A percentile compares a stretch with the other conserved stretches of the same genome.
These are phyloP conservation scores for Oryzias dopingdopingensis DNA, from an alignment of 2,797 vertebrate species.

Conservation along the genomic window DNA sequence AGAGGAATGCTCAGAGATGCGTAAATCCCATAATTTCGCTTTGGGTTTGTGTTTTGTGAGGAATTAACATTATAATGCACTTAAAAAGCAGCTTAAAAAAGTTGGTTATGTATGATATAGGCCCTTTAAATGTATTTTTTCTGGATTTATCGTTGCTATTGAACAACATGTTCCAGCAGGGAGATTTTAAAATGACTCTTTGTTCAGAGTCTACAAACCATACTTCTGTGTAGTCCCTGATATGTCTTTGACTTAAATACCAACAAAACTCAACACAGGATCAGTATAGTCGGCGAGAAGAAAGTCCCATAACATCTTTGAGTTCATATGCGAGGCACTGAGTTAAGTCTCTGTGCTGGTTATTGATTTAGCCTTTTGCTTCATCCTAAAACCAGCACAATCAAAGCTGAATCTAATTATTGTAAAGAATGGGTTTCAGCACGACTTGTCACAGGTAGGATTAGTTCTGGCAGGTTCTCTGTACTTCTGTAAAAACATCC, in stretches of 20 bases:
- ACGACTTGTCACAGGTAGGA: slow-evolving; percentile 39
- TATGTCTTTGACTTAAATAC: slow-evolving; percentile 13
- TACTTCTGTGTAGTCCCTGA: slow-evolving; percentile 10
- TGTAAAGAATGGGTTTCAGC: slow-evolving; percentile 43
- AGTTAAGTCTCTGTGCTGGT: slow-evolving; percentile 29
- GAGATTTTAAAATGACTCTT: slow-evolving; percentile 1
- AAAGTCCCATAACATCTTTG: slow-evolving; percentile 33
- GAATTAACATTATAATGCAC: too few relatives aligned
- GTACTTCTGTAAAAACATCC: slow-evolving; percentile 46
- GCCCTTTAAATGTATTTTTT: not conserved
- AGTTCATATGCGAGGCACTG: slow-evolving; percentile 28
- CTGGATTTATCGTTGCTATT: not conserved
- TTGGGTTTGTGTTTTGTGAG: too few relatives aligned
- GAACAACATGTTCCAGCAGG: not conserved
- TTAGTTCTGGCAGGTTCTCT: slow-evolving; percentile 49
- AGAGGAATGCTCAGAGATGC: too few relatives aligned
- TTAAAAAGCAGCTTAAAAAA: too few relatives aligned
- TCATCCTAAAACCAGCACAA: slow-evolving; percentile 38
- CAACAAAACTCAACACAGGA: slow-evolving; percentile 9
- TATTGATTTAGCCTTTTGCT: slow-evolving; percentile 64
- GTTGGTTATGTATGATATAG: too few relatives aligned
- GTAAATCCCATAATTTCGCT: too few relatives aligned
- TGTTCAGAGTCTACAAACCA: slow-evolving; percentile 4
- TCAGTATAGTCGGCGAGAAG: slow-evolving; percentile 12
- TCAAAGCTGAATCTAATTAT: slow-evolving; percentile 53